Evolutionary conservation across 1,140 invertebrate species (phyloP).

Genomic region (Gonatopus flavifemur): DNA sequence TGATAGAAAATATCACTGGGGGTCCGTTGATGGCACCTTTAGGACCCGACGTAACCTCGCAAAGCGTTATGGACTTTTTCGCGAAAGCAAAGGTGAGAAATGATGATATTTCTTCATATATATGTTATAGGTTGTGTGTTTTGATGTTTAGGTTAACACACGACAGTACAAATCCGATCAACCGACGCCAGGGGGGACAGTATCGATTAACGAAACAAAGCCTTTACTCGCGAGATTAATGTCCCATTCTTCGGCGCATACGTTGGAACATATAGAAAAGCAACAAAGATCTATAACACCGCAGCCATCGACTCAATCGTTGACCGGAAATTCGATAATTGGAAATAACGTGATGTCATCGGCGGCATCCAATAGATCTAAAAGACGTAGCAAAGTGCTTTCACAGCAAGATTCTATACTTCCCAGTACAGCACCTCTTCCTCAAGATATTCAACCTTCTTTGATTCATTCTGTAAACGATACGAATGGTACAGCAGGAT

Average conservation of each 20-base stretch:
- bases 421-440: constrained; percentile 19
- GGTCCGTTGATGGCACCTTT: constrained; percentile 37
- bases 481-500: constrained; percentile 41
- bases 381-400: constrained; percentile 36
- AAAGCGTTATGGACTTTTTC: constrained; percentile 84
- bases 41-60: constrained; percentile 62
- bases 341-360: constrained; percentile 25
- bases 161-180: constrained; percentile 51
- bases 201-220: constrained; percentile 56
- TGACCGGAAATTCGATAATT: constrained; percentile 16
- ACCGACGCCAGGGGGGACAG: constrained; percentile 50
- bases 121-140: background rate
- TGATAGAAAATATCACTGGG: constrained; percentile 32
- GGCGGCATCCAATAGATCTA: constrained; percentile 26
- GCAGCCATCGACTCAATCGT: constrained; percentile 47
- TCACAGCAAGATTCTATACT: constrained; percentile 27
- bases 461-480: constrained; percentile 29
- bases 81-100: constrained; percentile 71
- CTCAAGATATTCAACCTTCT: constrained; percentile 25
- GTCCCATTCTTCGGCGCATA: constrained; percentile 76
- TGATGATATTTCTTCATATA: background rate
- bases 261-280: constrained; percentile 85
- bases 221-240: constrained; percentile 70
- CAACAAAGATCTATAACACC: constrained; percentile 76
- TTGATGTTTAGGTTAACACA: constrained; percentile 42